These are phyloP conservation scores for Torymus tubicola DNA, from an alignment of 2,888 invertebrate genomes.

Conservation along the genomic window DNA sequence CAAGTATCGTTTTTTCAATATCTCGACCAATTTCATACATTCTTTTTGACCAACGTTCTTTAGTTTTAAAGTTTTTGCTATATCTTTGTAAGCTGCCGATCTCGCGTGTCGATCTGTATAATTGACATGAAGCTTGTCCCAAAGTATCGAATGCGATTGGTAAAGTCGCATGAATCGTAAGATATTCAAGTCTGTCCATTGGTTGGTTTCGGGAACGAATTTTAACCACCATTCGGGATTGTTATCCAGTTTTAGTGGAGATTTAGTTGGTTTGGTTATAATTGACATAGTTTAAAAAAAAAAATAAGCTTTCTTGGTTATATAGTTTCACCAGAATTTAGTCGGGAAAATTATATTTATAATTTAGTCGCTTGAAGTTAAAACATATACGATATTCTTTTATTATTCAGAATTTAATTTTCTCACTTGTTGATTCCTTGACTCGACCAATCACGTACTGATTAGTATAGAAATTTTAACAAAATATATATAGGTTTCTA, in stretches of 20 bases:
- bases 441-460: too few species aligned
- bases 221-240: constrained; percentile 43
- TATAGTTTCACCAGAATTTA: constrained; percentile 1
- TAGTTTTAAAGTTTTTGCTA: constrained; percentile 44
- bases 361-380: neutral
- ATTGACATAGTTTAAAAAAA: constrained; percentile 21
- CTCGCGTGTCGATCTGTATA: constrained; percentile 29
- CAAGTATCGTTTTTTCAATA: constrained; percentile 40
- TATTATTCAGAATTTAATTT: neutral
- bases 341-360: neutral
- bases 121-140: constrained; percentile 37
- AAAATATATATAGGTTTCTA: too few species aligned
- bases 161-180: constrained; percentile 52
- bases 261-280: neutral
- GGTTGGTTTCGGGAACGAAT: constrained; percentile 18
- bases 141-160: constrained; percentile 39
- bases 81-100: constrained; percentile 32
- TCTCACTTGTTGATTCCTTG: too few species aligned
- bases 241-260: neutral
- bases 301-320: too few species aligned
- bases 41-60: constrained; percentile 19
- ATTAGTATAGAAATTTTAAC: too few species aligned
- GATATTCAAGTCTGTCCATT: constrained; percentile 56
- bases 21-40: constrained; percentile 45
- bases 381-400: neutral